Evolutionary conservation across 2,888 invertebrate genomes (phyloP).

Genomic region (Cantharis flavilabris): DNA sequence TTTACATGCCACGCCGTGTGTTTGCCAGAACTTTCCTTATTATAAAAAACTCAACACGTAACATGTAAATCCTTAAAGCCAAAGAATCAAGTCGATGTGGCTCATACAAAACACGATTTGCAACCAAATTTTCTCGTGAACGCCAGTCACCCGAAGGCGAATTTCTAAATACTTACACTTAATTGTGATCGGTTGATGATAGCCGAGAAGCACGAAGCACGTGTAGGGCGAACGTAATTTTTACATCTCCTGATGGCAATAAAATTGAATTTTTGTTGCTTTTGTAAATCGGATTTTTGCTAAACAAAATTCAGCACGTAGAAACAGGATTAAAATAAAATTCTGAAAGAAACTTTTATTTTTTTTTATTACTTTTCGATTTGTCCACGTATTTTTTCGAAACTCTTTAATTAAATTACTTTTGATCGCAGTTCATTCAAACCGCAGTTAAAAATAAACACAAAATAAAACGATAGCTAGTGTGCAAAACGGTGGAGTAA

Average conservation of each 20-base stretch:
- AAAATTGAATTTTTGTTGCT: not conserved
- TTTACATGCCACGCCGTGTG: not conserved
- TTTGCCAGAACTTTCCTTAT: not conserved
- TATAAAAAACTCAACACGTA: not conserved
- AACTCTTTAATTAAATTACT: not conserved
- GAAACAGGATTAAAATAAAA: not conserved
- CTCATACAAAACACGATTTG: not conserved
- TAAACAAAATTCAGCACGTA: not conserved
- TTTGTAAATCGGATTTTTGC: not conserved
- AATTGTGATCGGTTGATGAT: not conserved
- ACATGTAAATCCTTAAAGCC: not conserved
- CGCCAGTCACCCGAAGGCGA: not conserved
- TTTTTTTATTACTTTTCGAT: not conserved
- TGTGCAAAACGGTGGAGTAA: not conserved
- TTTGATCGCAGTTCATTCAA: not conserved
- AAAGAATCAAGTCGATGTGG: not conserved
- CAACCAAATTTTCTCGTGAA: not conserved
- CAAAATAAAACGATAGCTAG: not conserved
- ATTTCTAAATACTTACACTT: not conserved
- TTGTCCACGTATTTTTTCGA: not conserved
- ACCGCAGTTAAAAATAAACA: not conserved
- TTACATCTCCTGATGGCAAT: not conserved
- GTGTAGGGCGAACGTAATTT: not conserved
- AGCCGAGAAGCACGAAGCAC: not conserved
- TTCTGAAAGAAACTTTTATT: not conserved